Conservation (phyloP, 2,113 vertebrate species). For the Donacobius atricapilla region DNA sequence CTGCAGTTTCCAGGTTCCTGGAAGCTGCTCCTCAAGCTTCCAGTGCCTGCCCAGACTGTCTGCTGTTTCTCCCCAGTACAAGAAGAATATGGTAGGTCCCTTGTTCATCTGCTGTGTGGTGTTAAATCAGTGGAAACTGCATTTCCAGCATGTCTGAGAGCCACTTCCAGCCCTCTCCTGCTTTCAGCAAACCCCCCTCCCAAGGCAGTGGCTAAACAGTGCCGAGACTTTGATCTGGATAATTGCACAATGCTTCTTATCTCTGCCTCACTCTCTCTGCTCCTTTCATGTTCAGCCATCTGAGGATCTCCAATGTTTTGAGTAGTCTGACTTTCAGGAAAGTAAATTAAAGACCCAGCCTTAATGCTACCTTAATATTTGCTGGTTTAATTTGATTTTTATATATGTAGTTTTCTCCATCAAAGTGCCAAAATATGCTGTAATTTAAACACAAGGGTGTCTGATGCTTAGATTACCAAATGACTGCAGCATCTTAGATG, state of each 20-base stretch:
- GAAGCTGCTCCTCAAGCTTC: background rate
- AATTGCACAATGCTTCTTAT: background rate
- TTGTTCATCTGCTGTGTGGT: background rate
- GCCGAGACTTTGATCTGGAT: background rate
- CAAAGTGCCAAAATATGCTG: background rate
- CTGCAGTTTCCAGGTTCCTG: background rate
- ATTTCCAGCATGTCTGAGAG: background rate
- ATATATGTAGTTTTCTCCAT: background rate
- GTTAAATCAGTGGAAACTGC: background rate
- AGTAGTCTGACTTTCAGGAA: background rate
- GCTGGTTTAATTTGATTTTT: background rate
- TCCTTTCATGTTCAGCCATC: background rate
- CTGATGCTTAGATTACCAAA: background rate
- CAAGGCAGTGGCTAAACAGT: background rate
- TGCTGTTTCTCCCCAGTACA: background rate
- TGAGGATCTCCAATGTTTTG: background rate
- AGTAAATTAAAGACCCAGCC: background rate
- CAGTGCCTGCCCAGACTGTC: rapidly evolving
- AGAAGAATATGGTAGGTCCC: background rate
- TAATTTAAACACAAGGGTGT: background rate
- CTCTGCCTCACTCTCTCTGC: background rate
- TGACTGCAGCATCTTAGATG: background rate
- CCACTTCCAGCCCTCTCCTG: background rate
- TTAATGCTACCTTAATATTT: background rate
- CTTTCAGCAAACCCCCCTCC: background rate